Base-by-base conservation (phyloP, 2,888 invertebrate species). In the Drosophila affinis region DNA sequence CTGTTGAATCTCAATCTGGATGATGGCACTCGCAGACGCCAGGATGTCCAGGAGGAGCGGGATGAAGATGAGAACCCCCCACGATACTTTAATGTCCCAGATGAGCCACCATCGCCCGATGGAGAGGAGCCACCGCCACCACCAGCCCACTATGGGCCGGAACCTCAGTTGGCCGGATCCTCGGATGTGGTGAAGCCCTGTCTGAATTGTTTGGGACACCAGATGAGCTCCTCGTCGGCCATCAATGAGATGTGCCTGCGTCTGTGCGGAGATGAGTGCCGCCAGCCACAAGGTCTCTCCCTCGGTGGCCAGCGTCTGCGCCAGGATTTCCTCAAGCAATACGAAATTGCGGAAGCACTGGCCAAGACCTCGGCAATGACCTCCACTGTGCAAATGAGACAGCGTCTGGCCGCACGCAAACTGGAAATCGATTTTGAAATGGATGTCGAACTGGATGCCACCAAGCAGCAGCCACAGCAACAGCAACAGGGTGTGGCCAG, bases 321-420 rank as follows among this genome's bases (percentile, higher is more conserved):
- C 44, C 85, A 90, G 90, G 91, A 91, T 68, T 90, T 90, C 77
- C 91, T 92, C 70, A 93, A 93, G 88, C 93, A 93, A 73, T 91
- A 56, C 44, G 86, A 91, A 79, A 89, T 94, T 72, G 94, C 94
- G 70, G 94, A 94, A 90, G 93, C 93, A 53, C 90, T 95, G 78
- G 93, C 94, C 54, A 93, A 92, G 81, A 93, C 93, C 74, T 93
- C 93, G 88, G 91, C 93, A 90, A 92, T 94, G 93, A 94, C 94
- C 76, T 93, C 94, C 62, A 93, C 93, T 18, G 93, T 93, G 39
- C 84, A 89, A 82, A 94, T 93, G 58, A 93, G 93, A 83, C 92
- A 93, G 77, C 93, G 94, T 73, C 91, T 94, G 72, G 93, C 93
- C 45, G 94, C 94, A 34, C 93, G 94, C 58, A 93, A 93, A 88